Evolutionary conservation across 2,113 vertebrate species (phyloP), one percentile per base, ranked within the genome.

Genomic region (Poicephalus meyeri): DNA sequence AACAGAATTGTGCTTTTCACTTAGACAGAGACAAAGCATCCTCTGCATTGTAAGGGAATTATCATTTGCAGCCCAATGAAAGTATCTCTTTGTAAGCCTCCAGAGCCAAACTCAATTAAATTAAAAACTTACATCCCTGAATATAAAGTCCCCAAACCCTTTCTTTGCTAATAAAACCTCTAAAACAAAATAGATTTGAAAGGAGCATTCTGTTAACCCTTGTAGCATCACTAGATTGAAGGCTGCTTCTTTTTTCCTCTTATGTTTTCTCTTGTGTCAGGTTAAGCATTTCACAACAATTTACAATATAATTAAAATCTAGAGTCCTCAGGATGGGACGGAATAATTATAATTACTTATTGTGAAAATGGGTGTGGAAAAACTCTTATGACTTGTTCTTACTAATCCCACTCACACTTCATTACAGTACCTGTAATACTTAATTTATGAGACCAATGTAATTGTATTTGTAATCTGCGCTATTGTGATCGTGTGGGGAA

Each of bases 261-360:
- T 80, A 16, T 2, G 0, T 88, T 92, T 95, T 85, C 73, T 81
- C 44, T 65, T 52, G 42, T 93, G 70, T 88, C 80, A 66, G n/a
- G 80, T 66, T 47, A 83, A 78, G 60, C 26, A 50, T 88, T 89
- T 94, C 10, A 4, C 72, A 89, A 89, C 60, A 58, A 58, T 83
- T 86, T 73, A 73, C 41, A 92, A 65, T 53, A 50, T 80, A 94
- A 95, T 86, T 95, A 91, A 94, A 93, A 93, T 55, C 17, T 64
- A n/a, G 41, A 88, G 71, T 89, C 66, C 74, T 80, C 68, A 19
- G 64, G 90, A 70, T 69, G 58, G 35, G 60, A 73, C 46, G 23
- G 58, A 65, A 93, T 53, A 44, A 69, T 76, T 91, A 33, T 81
- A 80, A 95, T 88, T 86, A 70, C 28, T 73, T 78, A 29, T 80